Percentiles rank a stretch among this genome's conserved stretches.
These are phyloP conservation scores for Ornithoptera alexandrae DNA, from an alignment of 2,888 invertebrate genomes.

Conservation along the genomic window DNA sequence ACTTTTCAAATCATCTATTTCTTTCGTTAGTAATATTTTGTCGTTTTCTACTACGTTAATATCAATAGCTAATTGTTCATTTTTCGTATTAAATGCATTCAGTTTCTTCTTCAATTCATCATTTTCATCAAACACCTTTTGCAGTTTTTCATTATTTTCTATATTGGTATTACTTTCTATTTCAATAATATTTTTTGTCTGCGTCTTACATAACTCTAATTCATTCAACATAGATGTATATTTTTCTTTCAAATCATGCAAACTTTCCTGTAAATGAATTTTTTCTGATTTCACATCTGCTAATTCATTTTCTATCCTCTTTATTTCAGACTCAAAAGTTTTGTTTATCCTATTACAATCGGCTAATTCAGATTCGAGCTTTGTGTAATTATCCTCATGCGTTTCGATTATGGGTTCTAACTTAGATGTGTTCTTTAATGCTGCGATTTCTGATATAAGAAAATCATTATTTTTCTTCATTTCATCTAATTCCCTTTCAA, in stretches of 20 bases:
- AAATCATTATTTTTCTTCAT: constrained; percentile 86
- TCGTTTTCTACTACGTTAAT: constrained; percentile 76
- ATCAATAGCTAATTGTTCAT: constrained; percentile 75
- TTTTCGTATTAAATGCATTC: constrained; percentile 57
- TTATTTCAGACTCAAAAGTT: constrained; percentile 81
- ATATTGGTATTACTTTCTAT: constrained; percentile 63
- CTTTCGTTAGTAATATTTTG: constrained; percentile 68
- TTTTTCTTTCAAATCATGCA: constrained; percentile 75
- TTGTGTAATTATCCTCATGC: constrained; percentile 84
- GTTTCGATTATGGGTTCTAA: constrained; percentile 86
- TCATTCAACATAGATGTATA: constrained; percentile 75
- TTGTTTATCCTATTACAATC: constrained; percentile 80
- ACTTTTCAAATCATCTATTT: constrained; percentile 67
- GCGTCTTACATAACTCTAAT: constrained; percentile 62
- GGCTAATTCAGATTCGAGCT: constrained; percentile 83
- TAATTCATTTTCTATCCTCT: constrained; percentile 78
- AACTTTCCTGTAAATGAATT: constrained; percentile 71
- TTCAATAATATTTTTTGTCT: constrained; percentile 71
- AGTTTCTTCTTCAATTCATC: constrained; percentile 67
- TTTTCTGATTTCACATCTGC: constrained; percentile 65
- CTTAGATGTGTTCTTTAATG: constrained; percentile 82
- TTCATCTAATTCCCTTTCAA: constrained; percentile 82
- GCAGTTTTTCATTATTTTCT: constrained; percentile 49
- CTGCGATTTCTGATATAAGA: constrained; percentile 83
- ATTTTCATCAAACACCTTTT: constrained; percentile 60